A percentile compares a stretch with the other conserved stretches of the same genome.
These are phyloP conservation scores for Pseudochromis fuscus DNA, from an alignment of 2,797 vertebrate genomes.

Conservation along the genomic window DNA sequence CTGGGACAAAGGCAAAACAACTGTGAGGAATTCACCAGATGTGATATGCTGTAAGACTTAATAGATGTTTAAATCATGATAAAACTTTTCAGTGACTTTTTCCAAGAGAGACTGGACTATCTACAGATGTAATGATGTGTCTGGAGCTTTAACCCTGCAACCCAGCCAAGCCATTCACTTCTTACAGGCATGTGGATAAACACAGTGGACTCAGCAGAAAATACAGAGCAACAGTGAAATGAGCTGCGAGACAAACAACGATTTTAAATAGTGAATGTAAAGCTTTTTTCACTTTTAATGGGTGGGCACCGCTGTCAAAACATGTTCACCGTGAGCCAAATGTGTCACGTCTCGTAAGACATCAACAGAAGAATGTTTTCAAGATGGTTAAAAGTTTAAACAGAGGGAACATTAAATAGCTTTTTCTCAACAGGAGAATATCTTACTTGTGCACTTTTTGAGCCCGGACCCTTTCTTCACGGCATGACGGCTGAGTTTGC, in stretches of 20 bases:
- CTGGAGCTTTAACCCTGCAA: constrained; percentile 48
- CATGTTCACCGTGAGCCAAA: constrained; percentile 52
- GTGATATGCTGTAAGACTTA: constrained; percentile 40
- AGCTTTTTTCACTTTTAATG: constrained; percentile 45
- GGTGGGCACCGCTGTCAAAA: constrained; percentile 58
- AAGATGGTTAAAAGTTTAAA: constrained; percentile 54
- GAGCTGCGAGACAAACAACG: constrained; percentile 53
- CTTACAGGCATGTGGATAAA: constrained; percentile 55
- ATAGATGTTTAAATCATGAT: constrained; percentile 57
- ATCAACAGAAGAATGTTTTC: constrained; percentile 41
- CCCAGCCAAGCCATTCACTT: constrained; percentile 47
- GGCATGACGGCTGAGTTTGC: constrained; percentile 96
- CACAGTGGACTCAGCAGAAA: constrained; percentile 71
- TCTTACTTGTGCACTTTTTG: constrained; percentile 99
- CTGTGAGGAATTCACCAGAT: not conserved
- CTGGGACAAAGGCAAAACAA: not conserved
- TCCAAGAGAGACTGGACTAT: constrained; percentile 36
- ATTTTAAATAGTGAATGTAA: constrained; percentile 55
- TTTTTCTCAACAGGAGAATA: constrained; percentile 50
- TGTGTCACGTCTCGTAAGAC: constrained; percentile 48
- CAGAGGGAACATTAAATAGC: constrained; percentile 33
- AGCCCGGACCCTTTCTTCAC: constrained; percentile 94
- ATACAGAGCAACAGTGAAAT: constrained; percentile 42
- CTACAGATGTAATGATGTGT: constrained; percentile 50
- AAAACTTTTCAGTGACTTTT: constrained; percentile 43